Evolutionary conservation across 2,888 invertebrate genomes (phyloP).

Genomic region (Agrochola lota): DNA sequence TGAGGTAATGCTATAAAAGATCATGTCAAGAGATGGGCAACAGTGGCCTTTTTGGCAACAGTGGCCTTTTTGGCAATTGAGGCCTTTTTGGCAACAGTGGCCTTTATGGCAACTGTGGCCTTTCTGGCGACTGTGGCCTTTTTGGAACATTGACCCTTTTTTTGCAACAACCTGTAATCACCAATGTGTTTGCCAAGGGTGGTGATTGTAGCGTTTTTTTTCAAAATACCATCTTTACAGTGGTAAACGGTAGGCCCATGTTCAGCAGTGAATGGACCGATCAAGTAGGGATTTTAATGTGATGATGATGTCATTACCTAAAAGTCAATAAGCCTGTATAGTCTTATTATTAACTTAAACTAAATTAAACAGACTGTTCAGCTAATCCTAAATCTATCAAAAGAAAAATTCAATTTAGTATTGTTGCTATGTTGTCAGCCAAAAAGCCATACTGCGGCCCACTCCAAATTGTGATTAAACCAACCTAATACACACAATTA

Average conservation of each 20-base stretch:
- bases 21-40: too few species aligned
- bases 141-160: neutral
- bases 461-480: constrained; percentile 90
- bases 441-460: constrained; percentile 88
- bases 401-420: constrained; percentile 80
- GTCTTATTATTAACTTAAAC: neutral
- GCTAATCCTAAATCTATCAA: constrained; percentile 60
- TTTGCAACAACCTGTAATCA: neutral
- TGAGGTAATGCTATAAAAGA: neutral
- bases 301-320: neutral
- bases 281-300: neutral
- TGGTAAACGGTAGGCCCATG: neutral
- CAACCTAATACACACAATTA: constrained; percentile 90
- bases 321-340: neutral
- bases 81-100: neutral
- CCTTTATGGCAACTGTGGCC: neutral
- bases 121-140: neutral
- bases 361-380: constrained; percentile 2
- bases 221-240: too few species aligned
- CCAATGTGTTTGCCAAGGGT: neutral
- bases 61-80: neutral
- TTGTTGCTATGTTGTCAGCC: constrained; percentile 84
- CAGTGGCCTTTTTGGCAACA: neutral
- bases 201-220: neutral
- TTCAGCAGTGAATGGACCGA: neutral